These are phyloP conservation scores for Lates japonicus DNA, from an alignment of 2,797 vertebrate species.

Conservation along the genomic window DNA sequence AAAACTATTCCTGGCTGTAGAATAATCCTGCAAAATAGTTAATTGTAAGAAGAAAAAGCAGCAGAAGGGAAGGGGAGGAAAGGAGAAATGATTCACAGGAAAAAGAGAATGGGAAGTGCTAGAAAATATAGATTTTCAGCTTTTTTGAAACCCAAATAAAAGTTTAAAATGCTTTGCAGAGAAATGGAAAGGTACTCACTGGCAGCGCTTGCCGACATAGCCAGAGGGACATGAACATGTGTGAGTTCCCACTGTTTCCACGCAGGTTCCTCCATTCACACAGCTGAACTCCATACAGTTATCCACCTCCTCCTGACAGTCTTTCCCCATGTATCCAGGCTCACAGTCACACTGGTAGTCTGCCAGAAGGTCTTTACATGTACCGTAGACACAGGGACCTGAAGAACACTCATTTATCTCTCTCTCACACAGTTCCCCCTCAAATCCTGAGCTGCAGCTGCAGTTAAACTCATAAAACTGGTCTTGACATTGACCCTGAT, in stretches of 20 bases:
- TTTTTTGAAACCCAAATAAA: background rate
- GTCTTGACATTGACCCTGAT: slow-evolving; percentile 89
- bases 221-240: slow-evolving; percentile 87
- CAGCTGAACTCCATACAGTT: slow-evolving; percentile 89
- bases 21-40: background rate
- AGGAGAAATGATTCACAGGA: background rate
- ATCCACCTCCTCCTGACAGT: slow-evolving; percentile 90
- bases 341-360: slow-evolving; percentile 90
- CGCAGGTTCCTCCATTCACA: slow-evolving; percentile 87
- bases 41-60: background rate
- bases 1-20: background rate
- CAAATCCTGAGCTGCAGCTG: slow-evolving; percentile 89
- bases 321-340: slow-evolving; percentile 89
- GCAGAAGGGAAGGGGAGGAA: background rate
- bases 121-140: background rate
- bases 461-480: slow-evolving; percentile 92
- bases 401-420: slow-evolving; percentile 89
- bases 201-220: slow-evolving; percentile 87
- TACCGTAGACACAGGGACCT: slow-evolving; percentile 88
- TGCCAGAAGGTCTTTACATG: slow-evolving; percentile 86
- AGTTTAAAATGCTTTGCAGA: background rate
- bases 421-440: slow-evolving; percentile 86
- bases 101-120: background rate
- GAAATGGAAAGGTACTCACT: slow-evolving; percentile 83
- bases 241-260: slow-evolving; percentile 79